Evolutionary conservation across 2,797 vertebrate genomes (phyloP).

Genomic region (Pampus argenteus): DNA sequence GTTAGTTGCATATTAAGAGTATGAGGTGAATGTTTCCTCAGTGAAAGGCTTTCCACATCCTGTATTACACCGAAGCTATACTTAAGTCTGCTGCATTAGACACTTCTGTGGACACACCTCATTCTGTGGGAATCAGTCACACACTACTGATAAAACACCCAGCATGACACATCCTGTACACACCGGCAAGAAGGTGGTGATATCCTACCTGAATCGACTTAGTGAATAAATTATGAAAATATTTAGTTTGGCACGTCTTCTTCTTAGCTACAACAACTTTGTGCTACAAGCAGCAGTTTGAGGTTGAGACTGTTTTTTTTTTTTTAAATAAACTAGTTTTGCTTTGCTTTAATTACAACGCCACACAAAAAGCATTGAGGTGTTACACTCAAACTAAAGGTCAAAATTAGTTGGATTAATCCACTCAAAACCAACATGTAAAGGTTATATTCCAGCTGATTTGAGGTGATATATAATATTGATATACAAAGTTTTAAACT

Average conservation of each 20-base stretch:
- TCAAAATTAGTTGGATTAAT: background rate
- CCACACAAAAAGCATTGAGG: background rate
- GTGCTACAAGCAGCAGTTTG: background rate
- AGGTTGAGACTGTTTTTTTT: background rate
- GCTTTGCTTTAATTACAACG: background rate
- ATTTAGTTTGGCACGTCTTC: background rate
- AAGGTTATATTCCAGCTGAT: background rate
- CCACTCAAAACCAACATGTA: background rate
- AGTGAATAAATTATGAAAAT: background rate
- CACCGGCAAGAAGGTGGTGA: background rate
- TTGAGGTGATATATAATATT: background rate
- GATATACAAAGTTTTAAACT: background rate
- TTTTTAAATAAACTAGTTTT: background rate
- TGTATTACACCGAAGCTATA: background rate
- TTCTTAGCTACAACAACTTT: background rate
- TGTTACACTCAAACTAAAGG: background rate
- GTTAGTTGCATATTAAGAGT: background rate
- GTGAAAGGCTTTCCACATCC: background rate
- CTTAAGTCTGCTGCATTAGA: background rate
- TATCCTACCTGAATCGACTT: background rate
- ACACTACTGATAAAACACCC: background rate
- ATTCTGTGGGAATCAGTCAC: background rate
- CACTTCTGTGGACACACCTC: constrained; percentile 8
- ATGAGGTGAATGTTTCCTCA: background rate
- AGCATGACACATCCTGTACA: background rate